Percentiles rank a stretch among this genome's conserved stretches.
phyloP scores from a whole-genome alignment of 23 tunicate genomes.

The Trididemnum clinides region DNA sequence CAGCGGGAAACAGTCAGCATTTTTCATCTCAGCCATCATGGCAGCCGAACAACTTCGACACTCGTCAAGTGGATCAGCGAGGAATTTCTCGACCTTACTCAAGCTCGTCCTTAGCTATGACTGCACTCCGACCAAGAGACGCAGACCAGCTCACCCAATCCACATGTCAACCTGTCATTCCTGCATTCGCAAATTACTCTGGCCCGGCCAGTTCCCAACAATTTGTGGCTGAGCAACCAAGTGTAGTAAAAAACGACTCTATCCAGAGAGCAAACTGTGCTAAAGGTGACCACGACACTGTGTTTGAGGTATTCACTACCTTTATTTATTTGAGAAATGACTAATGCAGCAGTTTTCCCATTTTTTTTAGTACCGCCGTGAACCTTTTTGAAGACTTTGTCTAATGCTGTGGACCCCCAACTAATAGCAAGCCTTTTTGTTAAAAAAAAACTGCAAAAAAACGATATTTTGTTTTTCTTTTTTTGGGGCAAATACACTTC shows the following conservation, averaged over 20 bases:
- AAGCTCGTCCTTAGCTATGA: slow-evolving; percentile 18
- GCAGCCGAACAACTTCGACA: neutral
- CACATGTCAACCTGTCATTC: slow-evolving; percentile 10
- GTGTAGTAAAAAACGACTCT: neutral
- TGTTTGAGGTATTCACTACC: slow-evolving; percentile 4
- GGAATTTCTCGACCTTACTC: neutral
- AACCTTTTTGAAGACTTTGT: too few relatives aligned
- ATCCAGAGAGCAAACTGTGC: neutral
- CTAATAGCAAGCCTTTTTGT: too few relatives aligned
- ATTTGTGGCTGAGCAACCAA: neutral
- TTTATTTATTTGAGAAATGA: too few relatives aligned
- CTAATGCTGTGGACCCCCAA: too few relatives aligned
- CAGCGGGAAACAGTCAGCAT: neutral
- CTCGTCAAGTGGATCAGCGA: too few relatives aligned
- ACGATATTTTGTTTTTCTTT: too few relatives aligned
- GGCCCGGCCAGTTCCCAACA: slow-evolving; percentile 28
- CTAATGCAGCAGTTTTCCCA: too few relatives aligned
- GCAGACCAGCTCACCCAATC: neutral
- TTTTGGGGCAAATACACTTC: too few relatives aligned
- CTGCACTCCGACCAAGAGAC: slow-evolving; percentile 24
- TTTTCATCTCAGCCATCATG: neutral
- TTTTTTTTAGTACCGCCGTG: too few relatives aligned
- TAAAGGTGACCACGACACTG: neutral
- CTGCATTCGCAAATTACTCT: slow-evolving; percentile 42
- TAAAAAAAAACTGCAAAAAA: too few relatives aligned